Conservation (phyloP, 2,888 invertebrate genomes). For the Tuta absoluta region DNA sequence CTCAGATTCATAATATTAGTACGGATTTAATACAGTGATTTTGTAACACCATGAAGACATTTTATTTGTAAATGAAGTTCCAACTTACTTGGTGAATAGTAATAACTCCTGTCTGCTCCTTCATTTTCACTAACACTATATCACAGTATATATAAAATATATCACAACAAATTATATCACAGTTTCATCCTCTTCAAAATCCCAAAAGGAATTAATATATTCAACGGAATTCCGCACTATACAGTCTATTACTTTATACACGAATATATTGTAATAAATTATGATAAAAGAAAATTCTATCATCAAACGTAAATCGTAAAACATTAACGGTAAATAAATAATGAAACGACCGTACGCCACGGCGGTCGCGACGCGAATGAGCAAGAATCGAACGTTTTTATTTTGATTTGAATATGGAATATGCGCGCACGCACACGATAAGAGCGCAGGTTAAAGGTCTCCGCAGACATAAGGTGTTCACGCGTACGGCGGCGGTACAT, state of each 20-base stretch:
- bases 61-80: background rate
- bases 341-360: slow-evolving; percentile 48
- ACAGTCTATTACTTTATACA: slow-evolving; percentile 62
- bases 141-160: slow-evolving; percentile 72
- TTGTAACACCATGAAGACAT: no score
- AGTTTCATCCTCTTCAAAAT: slow-evolving; percentile 56
- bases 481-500: no score
- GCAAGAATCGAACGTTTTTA: no score
- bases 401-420: no score
- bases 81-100: slow-evolving; percentile 69
- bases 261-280: slow-evolving; percentile 67
- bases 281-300: slow-evolving; percentile 63
- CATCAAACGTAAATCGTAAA: slow-evolving; percentile 52
- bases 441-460: background rate
- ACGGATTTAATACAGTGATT: no score
- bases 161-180: slow-evolving; percentile 38
- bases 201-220: slow-evolving; percentile 47
- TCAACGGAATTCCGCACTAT: slow-evolving; percentile 48
- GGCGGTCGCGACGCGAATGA: slow-evolving; percentile 53
- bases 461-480: background rate
- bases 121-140: slow-evolving; percentile 60
- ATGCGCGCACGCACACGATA: no score
- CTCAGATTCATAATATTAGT: no score
- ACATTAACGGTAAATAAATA: slow-evolving; percentile 48
- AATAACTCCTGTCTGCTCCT: slow-evolving; percentile 61